A percentile compares a stretch with the other conserved stretches of the same genome.
phyloP scores from a whole-genome alignment of 2,888 invertebrate species.

The Eupithecia subumbrata region DNA sequence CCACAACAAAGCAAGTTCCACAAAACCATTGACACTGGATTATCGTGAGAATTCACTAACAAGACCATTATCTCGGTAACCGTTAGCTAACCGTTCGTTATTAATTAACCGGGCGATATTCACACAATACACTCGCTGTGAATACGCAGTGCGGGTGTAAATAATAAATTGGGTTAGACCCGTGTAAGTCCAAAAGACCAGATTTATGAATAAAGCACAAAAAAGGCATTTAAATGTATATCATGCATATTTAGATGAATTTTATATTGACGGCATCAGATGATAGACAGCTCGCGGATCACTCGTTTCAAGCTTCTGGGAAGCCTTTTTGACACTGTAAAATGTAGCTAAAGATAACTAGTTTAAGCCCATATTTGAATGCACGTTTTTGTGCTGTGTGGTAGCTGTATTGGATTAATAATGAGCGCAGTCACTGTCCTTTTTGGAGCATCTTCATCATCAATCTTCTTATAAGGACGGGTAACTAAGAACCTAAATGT shows the following conservation, averaged over 20 bases:
- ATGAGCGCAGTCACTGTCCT: not conserved
- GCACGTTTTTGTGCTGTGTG: too few species aligned
- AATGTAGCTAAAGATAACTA: too few species aligned
- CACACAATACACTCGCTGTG: slow-evolving; percentile 30
- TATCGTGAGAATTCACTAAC: slow-evolving; percentile 38
- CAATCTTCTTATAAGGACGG: not conserved
- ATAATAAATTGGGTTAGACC: not conserved
- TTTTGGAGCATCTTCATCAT: not conserved
- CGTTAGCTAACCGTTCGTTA: slow-evolving; percentile 42
- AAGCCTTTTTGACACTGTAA: too few species aligned
- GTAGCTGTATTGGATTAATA: too few species aligned
- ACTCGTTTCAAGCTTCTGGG: too few species aligned
- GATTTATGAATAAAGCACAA: not conserved
- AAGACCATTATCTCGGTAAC: slow-evolving; percentile 38
- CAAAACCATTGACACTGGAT: slow-evolving; percentile 16
- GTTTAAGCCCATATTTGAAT: too few species aligned
- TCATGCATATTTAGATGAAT: too few species aligned
- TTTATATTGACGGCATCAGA: too few species aligned
- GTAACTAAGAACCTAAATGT: too few species aligned
- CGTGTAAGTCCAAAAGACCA: not conserved
- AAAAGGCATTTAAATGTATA: too few species aligned
- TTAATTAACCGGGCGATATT: slow-evolving; percentile 49
- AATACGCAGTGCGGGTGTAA: slow-evolving; percentile 7
- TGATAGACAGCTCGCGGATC: too few species aligned
- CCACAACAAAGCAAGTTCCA: slow-evolving; percentile 3